Evolutionary conservation across 2,797 vertebrate species (phyloP), one percentile per base, ranked within the genome.

Genomic region (Rachycentron canadum): DNA sequence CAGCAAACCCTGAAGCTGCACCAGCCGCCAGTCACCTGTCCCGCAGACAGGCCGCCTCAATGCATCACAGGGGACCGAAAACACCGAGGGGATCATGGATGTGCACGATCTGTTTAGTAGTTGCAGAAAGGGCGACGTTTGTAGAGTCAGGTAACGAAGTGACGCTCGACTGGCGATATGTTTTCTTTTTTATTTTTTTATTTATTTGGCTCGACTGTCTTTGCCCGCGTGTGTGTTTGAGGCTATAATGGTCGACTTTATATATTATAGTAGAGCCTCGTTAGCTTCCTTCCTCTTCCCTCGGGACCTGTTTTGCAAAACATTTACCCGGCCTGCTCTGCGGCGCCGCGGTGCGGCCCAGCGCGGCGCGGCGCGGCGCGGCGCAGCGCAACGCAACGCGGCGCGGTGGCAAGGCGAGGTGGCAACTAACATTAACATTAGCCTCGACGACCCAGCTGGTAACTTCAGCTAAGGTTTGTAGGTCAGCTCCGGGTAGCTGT

Each of bases 61-160:
- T 96, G 95, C 90, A 88, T 95, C 61, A 86, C 91, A 95, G 94
- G 91, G 92, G 70, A 87, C 73, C 82, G 70, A 91, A 81, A 91
- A 81, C 92, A 80, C 92, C 82, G 92, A 88, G 92, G 93, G 90
- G 92, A 96, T 62, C 78, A 94, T 98, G 97, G 97, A 99, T 85
- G 96, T 96, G 80, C 95, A 91, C 94, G 97, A 98, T 75, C 89
- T 99, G 85, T 99, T 98, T 92, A 96, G 94, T 82, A 98, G 97
- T 91, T 99, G 97, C 96, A 97, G 94, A 91, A 98, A 97, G 91
- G 97, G 97, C 82, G 97, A 98, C 94, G 93, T 98, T 91, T 95
- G 92, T 91, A 96, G 97, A 91, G 98, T 98, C 92, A 97, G 96
- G 97, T 98, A 96, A 96, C 74, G 12, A 38, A 2, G 19, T n/a